A percentile compares a stretch with the other conserved stretches of the same genome.
Conservation (phyloP, 2,888 invertebrate genomes). For the Nysson spinosus region DNA sequence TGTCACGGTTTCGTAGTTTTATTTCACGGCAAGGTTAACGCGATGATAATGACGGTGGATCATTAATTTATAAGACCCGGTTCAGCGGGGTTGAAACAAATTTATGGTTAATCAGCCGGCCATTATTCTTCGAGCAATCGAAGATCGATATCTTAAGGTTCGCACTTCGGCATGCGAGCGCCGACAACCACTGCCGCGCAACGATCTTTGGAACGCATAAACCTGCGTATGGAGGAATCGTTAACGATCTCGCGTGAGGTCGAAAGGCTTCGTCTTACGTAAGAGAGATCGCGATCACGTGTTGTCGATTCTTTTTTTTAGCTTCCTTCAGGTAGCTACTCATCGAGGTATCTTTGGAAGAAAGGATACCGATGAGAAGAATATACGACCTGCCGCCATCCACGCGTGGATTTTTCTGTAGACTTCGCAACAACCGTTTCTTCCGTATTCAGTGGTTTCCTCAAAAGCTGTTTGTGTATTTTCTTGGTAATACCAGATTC, state of each 20-base stretch:
- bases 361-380: too few species aligned
- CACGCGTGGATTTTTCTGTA: too few species aligned
- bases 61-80: conserved; percentile 13
- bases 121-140: conserved; percentile 33
- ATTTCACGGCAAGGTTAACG: not conserved
- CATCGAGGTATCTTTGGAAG: conserved; percentile 16
- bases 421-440: too few species aligned
- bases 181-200: conserved; percentile 28
- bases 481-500: too few species aligned
- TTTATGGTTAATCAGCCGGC: conserved; percentile 33
- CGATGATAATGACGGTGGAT: not conserved
- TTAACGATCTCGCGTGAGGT: conserved; percentile 46
- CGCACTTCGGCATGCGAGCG: conserved; percentile 11
- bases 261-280: conserved; percentile 40
- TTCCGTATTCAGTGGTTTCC: too few species aligned
- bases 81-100: conserved; percentile 15
- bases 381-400: too few species aligned
- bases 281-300: conserved; percentile 46
- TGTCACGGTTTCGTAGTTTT: too few species aligned
- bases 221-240: conserved; percentile 38
- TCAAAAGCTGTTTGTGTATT: too few species aligned
- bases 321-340: conserved; percentile 8
- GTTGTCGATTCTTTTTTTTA: conserved; percentile 23
- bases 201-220: conserved; percentile 45
- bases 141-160: conserved; percentile 37